Percentiles rank a stretch among this genome's conserved stretches.
phyloP scores from a whole-genome alignment of 2,113 vertebrate genomes.

The Laticauda colubrina region DNA sequence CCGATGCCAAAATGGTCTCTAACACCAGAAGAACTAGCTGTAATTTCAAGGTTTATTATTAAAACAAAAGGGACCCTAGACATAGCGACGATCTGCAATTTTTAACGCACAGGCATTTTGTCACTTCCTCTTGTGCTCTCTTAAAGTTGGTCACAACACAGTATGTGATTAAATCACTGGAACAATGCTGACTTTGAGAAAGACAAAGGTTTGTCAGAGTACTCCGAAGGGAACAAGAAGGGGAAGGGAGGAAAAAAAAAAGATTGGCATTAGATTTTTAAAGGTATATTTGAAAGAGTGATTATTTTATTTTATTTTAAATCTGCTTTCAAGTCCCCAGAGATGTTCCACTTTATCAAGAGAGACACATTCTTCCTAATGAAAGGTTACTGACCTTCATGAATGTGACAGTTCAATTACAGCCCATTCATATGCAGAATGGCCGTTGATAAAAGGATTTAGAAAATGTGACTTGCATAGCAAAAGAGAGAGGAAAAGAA shows the following conservation, averaged over 20 bases:
- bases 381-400: constrained; percentile 85
- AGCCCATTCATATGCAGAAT: constrained; percentile 82
- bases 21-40: constrained; percentile 31
- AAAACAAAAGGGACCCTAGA: constrained; percentile 19
- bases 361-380: constrained; percentile 83
- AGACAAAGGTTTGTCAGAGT: constrained; percentile 54
- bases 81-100: constrained; percentile 50
- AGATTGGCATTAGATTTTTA: constrained; percentile 67
- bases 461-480: constrained; percentile 79
- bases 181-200: constrained; percentile 49
- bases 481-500: constrained; percentile 49
- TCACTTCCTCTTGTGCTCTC: constrained; percentile 53
- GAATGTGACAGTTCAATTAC: constrained; percentile 82
- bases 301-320: constrained; percentile 55
- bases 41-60: constrained; percentile 28
- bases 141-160: constrained; percentile 59
- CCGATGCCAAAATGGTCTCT: constrained; percentile 4
- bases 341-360: constrained; percentile 81
- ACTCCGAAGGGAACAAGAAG: constrained; percentile 45
- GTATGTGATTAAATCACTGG: constrained; percentile 58
- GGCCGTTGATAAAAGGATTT: constrained; percentile 78
- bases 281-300: constrained; percentile 68
- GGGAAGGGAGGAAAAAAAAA: background rate
- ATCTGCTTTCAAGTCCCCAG: constrained; percentile 73
- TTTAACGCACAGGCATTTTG: constrained; percentile 42